Evolutionary conservation across 2,888 invertebrate species (phyloP).

Genomic region (Rotaria magnacalcarata): DNA sequence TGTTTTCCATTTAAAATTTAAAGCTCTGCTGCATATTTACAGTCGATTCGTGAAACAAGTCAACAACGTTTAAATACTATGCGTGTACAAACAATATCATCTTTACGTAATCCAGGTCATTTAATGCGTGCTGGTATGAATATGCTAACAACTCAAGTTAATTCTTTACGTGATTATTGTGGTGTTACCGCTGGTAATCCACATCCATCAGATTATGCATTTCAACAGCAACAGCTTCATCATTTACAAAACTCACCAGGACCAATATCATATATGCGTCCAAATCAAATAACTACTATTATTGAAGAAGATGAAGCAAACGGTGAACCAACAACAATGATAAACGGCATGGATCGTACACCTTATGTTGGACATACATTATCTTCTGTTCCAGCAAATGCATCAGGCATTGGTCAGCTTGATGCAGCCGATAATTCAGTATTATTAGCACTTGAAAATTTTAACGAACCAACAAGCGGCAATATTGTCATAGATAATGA

Average conservation of each 20-base stretch:
- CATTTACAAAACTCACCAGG: background rate
- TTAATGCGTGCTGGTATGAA: conserved; percentile 32
- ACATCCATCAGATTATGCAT: background rate
- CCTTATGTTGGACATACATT: conserved; percentile 3
- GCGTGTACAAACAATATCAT: conserved; percentile 28
- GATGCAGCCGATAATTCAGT: background rate
- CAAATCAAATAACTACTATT: background rate
- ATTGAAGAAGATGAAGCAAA: background rate
- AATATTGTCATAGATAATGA: background rate
- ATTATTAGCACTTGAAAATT: background rate
- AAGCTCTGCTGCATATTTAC: conserved; percentile 15
- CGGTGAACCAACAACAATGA: background rate
- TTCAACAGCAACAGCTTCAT: background rate
- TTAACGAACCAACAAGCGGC: background rate
- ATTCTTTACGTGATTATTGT: conserved; percentile 28
- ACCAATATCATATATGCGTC: background rate
- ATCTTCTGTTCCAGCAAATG: background rate
- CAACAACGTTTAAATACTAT: conserved; percentile 30
- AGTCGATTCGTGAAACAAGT: conserved; percentile 29
- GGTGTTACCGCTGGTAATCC: background rate
- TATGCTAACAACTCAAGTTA: background rate
- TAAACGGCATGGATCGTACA: background rate
- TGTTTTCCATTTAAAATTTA: background rate
- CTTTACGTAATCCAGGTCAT: conserved; percentile 12
- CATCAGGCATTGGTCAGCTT: conserved; percentile 1